A percentile compares a stretch with the other conserved stretches of the same genome.
phyloP scores from a whole-genome alignment of 2,888 invertebrate species.

The Abscondita cerata region DNA sequence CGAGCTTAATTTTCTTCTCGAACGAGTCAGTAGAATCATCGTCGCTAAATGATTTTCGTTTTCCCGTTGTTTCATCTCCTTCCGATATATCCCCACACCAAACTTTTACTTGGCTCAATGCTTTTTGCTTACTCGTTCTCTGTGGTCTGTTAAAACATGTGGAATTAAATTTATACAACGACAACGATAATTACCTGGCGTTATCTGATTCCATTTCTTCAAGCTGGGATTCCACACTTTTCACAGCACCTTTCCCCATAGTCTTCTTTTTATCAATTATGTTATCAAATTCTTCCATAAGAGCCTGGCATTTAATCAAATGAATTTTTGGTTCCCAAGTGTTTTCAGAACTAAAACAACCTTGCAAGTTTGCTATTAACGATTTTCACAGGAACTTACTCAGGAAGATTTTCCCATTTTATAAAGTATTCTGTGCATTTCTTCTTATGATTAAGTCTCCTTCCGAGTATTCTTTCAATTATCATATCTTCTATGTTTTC shows the following conservation, averaged over 20 bases:
- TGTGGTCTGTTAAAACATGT: constrained; percentile 66
- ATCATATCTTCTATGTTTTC: constrained; percentile 65
- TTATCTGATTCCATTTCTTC: constrained; percentile 9
- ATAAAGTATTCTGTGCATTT: constrained; percentile 83
- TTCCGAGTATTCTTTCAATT: constrained; percentile 84
- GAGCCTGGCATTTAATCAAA: constrained; percentile 76
- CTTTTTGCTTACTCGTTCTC: constrained; percentile 81
- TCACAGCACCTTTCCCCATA: constrained; percentile 29
- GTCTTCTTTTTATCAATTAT: constrained; percentile 76
- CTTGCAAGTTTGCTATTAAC: neutral
- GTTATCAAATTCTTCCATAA: constrained; percentile 82
- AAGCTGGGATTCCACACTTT: constrained; percentile 10
- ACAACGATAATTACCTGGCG: neutral
- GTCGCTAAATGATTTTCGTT: constrained; percentile 42
- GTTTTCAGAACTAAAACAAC: constrained; percentile 59
- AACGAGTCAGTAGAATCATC: constrained; percentile 52
- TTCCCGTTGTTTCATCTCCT: constrained; percentile 55
- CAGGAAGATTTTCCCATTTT: constrained; percentile 84
- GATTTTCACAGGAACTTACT: constrained; percentile 61
- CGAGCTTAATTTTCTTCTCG: constrained; percentile 55
- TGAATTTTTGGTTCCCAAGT: constrained; percentile 86
- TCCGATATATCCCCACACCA: constrained; percentile 78
- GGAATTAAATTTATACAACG: neutral
- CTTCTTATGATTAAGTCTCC: constrained; percentile 78
- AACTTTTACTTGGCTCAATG: constrained; percentile 82